These are phyloP conservation scores for Calephelis nemesis DNA, from an alignment of 1,140 invertebrate species.

Conservation along the genomic window DNA sequence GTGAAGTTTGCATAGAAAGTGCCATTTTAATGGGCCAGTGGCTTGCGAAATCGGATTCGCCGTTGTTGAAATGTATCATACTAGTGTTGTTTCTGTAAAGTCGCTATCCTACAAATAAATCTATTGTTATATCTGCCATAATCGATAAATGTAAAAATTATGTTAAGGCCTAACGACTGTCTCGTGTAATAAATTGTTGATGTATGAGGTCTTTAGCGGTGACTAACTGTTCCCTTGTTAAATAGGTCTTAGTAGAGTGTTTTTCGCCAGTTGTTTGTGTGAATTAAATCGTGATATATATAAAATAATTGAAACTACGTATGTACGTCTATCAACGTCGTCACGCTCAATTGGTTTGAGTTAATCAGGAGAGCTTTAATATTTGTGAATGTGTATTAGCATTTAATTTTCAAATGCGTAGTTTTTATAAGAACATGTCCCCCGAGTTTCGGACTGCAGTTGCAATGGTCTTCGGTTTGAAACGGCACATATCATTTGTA, in stretches of 20 bases:
- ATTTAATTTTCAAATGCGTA: slow-evolving; percentile 40
- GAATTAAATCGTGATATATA: slow-evolving; percentile 17
- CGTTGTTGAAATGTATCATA: slow-evolving; percentile 57
- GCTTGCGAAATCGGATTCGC: slow-evolving; percentile 31
- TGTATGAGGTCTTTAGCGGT: slow-evolving; percentile 17
- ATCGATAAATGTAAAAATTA: slow-evolving; percentile 72
- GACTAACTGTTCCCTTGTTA: slow-evolving; percentile 18
- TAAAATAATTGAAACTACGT: slow-evolving; percentile 3
- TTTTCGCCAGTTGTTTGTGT: slow-evolving; percentile 35
- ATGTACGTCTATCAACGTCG: background rate
- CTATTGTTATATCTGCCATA: slow-evolving; percentile 77
- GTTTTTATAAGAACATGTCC: slow-evolving; percentile 36
- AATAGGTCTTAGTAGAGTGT: slow-evolving; percentile 27
- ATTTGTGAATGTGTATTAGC: slow-evolving; percentile 11
- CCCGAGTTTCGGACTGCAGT: slow-evolving; percentile 30
- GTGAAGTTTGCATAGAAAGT: slow-evolving; percentile 42
- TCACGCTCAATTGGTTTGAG: slow-evolving; percentile 7
- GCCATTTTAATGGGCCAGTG: slow-evolving; percentile 44
- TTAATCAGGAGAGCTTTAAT: slow-evolving; percentile 8
- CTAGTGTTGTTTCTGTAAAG: slow-evolving; percentile 67
- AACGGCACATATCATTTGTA: slow-evolving; percentile 63
- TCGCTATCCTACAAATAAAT: slow-evolving; percentile 65
- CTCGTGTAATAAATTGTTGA: slow-evolving; percentile 46
- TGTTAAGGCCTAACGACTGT: slow-evolving; percentile 76
- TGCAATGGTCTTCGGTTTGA: slow-evolving; percentile 32